A percentile compares a stretch with the other conserved stretches of the same genome.
Conservation (phyloP, 2,113 vertebrate genomes). For the Tetrao urogallus region DNA sequence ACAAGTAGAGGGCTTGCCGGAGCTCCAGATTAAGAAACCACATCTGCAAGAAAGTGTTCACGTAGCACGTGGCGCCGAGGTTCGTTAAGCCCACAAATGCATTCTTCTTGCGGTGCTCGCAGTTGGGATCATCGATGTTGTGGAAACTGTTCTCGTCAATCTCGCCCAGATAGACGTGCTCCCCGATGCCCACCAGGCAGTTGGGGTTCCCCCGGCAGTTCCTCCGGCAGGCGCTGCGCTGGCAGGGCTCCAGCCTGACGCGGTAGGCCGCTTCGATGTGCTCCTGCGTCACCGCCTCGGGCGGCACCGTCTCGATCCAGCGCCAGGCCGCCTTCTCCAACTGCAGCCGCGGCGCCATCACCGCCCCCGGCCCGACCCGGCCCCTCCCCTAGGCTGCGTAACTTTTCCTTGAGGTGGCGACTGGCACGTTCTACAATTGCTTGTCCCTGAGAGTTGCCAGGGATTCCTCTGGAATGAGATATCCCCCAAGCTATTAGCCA, state of each 20-base stretch:
- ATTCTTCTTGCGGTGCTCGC: conserved; percentile 95
- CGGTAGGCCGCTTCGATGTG: conserved; percentile 94
- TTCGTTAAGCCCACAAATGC: conserved; percentile 97
- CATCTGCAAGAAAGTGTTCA: conserved; percentile 98
- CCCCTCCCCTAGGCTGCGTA: not conserved
- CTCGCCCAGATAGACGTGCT: conserved; percentile 95
- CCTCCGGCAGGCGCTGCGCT: conserved; percentile 83
- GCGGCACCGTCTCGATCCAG: conserved; percentile 92
- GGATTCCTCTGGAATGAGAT: too few relatives aligned
- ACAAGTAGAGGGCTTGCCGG: conserved; percentile 90
- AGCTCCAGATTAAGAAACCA: conserved; percentile 98
- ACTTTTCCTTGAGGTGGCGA: too few relatives aligned
- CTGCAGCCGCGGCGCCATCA: conserved; percentile 92
- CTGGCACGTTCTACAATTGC: too few relatives aligned
- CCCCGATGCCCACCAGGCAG: conserved; percentile 96
- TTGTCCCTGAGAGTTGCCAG: too few relatives aligned
- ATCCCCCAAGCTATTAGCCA: too few relatives aligned
- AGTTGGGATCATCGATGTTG: conserved; percentile 97
- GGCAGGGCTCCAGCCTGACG: conserved; percentile 87
- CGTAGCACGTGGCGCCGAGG: conserved; percentile 96
- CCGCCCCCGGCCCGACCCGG: not conserved
- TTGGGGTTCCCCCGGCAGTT: conserved; percentile 99
- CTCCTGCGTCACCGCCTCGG: conserved; percentile 90
- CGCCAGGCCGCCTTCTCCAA: conserved; percentile 96
- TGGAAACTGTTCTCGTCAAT: conserved; percentile 97